phyloP scores from a whole-genome alignment of 2,113 vertebrate species.

The Amphiprion ocellaris region DNA sequence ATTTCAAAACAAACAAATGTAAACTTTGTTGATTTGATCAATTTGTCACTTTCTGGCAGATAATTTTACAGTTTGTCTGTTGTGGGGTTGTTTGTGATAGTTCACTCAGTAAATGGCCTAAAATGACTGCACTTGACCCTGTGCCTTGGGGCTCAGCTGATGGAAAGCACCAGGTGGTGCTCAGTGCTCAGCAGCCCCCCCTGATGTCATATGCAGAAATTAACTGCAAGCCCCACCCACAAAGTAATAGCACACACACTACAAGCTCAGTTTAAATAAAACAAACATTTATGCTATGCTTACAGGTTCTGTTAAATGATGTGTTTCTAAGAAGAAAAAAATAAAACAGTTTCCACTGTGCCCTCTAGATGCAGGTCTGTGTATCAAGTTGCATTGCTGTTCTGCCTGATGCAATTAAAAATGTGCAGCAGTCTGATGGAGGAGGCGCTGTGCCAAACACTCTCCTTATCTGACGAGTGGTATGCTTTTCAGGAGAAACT shows the following conservation, averaged over 20 bases:
- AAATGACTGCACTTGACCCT: constrained; percentile 38
- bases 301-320: not conserved
- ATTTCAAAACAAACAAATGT: constrained; percentile 3
- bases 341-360: not conserved
- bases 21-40: not conserved
- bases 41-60: not conserved
- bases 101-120: constrained; percentile 19
- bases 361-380: not conserved
- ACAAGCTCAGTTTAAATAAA: constrained; percentile 22
- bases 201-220: constrained; percentile 71
- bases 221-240: constrained; percentile 57
- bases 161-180: constrained; percentile 78
- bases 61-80: not conserved
- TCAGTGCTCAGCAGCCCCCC: constrained; percentile 11
- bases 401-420: constrained; percentile 34
- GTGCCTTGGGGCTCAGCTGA: constrained; percentile 56
- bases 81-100: not conserved
- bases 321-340: not conserved
- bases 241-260: constrained; percentile 30
- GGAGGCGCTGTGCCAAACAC: constrained; percentile 55
- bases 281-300: not conserved
- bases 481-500: constrained; percentile 52
- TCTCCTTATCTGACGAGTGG: constrained; percentile 58
- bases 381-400: constrained; percentile 23
- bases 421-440: constrained; percentile 31